Evolutionary conservation across 2,888 invertebrate species (phyloP), one percentile per base, ranked within the genome.

Genomic region (Dendrolimus pini): DNA sequence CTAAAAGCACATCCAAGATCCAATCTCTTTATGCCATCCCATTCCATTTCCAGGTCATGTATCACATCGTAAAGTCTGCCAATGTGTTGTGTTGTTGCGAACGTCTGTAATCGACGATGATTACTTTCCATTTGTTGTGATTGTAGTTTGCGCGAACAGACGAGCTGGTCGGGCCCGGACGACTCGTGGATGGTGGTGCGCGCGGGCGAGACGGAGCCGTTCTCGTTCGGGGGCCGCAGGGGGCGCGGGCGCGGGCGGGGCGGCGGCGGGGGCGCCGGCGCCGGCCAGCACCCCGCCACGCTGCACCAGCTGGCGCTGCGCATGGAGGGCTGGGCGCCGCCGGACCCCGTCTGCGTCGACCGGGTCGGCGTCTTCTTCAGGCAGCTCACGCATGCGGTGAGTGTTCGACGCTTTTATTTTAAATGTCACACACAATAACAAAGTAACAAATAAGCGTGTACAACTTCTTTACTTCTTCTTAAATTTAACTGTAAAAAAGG

Each of bases 321-420:
- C 58, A 95, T 99, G 30, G 96, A 97, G 67, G 98, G 97, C 57
- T 99, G 98, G 98, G 93, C 94, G 64, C 88, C 93, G 66, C 93
- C 97, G 56, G 94, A 95, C 66, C 97, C 99, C 1, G 96, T 99
- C 13, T 96, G 98, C 9, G 96, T 99, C 0, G 99, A 99, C 85
- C 95, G 96, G 81, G 98, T 99, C 30, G 99, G 99, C 2, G 94
- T 96, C 54, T 99, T 96, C 89, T 99, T 99, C 79, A 88, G 97
- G n/a, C 93, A 78, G 7, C 68, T 88, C 60, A 80, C 82, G 58
- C 87, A 89, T 52, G 62, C 71, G 64, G 88, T 86, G 52, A 59
- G 59, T 53, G 30, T 6, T 30, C 47, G 6, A 9, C 9, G 9
- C 12, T 47, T 47, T 47, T 42, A 42, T 42, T 42, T 42, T 9